Conservation (phyloP, 2,113 vertebrate species). For the Seriola quinqueradiata region DNA sequence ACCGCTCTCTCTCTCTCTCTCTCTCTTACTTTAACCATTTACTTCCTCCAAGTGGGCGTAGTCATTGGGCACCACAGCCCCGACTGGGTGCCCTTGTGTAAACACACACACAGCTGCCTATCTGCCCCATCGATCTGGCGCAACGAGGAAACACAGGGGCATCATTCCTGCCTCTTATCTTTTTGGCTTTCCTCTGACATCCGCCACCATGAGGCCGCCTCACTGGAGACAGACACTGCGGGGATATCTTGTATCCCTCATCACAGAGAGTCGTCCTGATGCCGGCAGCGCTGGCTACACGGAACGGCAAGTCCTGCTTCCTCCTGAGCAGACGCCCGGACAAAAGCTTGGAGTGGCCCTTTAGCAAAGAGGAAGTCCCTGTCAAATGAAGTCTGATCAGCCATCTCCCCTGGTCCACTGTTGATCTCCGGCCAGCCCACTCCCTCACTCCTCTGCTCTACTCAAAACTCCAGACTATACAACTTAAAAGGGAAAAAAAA, state of each 20-base stretch:
- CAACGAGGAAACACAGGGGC: conserved; percentile 82
- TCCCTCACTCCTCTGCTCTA: conserved; percentile 30
- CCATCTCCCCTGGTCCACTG: conserved; percentile 18
- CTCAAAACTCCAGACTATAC: conserved; percentile 42
- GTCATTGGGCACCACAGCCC: conserved; percentile 24
- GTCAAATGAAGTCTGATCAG: conserved; percentile 46
- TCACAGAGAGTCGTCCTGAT: conserved; percentile 54
- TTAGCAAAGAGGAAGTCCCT: conserved; percentile 61
- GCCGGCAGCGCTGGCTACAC: conserved; percentile 53
- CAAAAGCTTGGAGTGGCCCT: conserved; percentile 46
- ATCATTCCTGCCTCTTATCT: conserved; percentile 83
- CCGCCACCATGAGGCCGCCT: conserved; percentile 79
- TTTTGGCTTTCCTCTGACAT: conserved; percentile 78
- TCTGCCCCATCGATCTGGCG: conserved; percentile 79
- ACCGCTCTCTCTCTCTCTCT: conserved; percentile 5
- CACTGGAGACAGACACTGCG: conserved; percentile 75
- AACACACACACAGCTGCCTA: conserved; percentile 76
- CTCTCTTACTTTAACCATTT: conserved; percentile 5
- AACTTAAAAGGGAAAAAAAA: conserved; percentile 14
- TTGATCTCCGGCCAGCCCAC: conserved; percentile 8
- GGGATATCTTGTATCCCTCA: conserved; percentile 80
- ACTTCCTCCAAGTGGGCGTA: conserved; percentile 22
- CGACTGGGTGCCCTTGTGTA: conserved; percentile 68
- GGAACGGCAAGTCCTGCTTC: conserved; percentile 47
- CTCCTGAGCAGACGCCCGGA: conserved; percentile 48